A percentile compares a stretch with the other conserved stretches of the same genome.
phyloP scores from a whole-genome alignment of 2,113 vertebrate genomes.

The Cryptotis parvus region DNA sequence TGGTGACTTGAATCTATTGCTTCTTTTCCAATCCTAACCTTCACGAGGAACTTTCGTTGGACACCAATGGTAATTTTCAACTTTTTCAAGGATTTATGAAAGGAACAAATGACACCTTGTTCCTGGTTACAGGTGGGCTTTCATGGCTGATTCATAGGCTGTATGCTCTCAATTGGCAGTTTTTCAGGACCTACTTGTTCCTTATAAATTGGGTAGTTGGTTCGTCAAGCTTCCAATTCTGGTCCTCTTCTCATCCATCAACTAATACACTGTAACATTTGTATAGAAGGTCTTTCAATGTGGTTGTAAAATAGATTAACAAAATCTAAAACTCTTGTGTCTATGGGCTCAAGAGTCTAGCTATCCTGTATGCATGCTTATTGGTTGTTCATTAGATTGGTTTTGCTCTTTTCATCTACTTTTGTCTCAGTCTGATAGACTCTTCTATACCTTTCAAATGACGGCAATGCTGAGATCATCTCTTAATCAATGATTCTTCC shows the following conservation, averaged over 20 bases:
- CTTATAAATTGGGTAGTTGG: background rate
- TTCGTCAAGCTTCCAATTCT: background rate
- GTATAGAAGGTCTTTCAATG: background rate
- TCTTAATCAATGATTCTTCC: background rate
- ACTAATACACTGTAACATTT: background rate
- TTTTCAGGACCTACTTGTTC: background rate
- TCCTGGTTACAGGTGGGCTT: background rate
- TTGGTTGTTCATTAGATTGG: background rate
- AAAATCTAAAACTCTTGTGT: background rate
- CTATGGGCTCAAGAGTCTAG: background rate
- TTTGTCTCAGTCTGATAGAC: background rate
- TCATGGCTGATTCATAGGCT: background rate
- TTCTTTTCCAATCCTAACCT: background rate
- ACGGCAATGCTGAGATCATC: background rate
- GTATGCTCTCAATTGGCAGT: background rate
- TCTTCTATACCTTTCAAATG: background rate
- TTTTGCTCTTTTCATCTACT: background rate
- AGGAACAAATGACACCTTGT: background rate
- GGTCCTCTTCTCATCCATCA: background rate
- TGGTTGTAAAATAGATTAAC: conserved; percentile 15
- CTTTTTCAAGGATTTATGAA: background rate
- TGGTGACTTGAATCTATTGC: background rate
- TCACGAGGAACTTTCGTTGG: background rate
- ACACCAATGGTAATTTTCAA: background rate
- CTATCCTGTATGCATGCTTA: background rate